Base-by-base conservation (phyloP, 2,888 invertebrate species). In the Mimas tiliae region DNA sequence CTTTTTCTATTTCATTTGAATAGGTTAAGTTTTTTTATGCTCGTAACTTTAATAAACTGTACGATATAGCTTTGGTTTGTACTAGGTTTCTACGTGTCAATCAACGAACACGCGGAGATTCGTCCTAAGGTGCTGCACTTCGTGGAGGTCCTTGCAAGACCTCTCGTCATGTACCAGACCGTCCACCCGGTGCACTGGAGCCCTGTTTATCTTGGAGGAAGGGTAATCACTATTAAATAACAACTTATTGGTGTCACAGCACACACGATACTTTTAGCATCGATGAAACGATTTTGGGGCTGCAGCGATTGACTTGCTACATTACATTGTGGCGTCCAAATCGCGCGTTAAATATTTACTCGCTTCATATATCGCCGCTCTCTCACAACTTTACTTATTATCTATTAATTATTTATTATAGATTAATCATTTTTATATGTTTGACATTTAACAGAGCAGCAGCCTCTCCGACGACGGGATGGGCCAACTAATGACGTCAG, bases 111-210 rank as follows among this genome's bases (percentile, higher is more conserved):
- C 78, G 96, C 97, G 0, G 98, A 99, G 89, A 97, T 99, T 8
- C 96, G 97, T 70, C 96, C 97, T 71, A 98, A 98, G 87, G 98
- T 99, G 51, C 95, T 99, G 81, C 98, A 99, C 85, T 98, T 99
- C 84, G 96, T 99, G 62, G 96, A 98, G 78, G 98, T 99, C 19
- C 95, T 99, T 94, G 98, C 99, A 14, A 94, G 99, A 55, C 99
- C 99, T 0, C 96, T 99, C 95, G 99, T 99, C 42, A 96, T 99
- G 95, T 98, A 98, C 85, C 97, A 98, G 85, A 96, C 96, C 53
- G 96, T 97, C 76, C 98, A 98, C 88, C 98, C 98, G 0, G 97
- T 98, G 58, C 97, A 98, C 77, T 99, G 99, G 99, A 98, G 98
- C 74, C 97, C 98, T 0, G 98, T 97, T 6, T 99, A 97, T 86